These are phyloP conservation scores for Salvelinus alpinus DNA, from an alignment of 2,113 vertebrate species.

Conservation along the genomic window DNA sequence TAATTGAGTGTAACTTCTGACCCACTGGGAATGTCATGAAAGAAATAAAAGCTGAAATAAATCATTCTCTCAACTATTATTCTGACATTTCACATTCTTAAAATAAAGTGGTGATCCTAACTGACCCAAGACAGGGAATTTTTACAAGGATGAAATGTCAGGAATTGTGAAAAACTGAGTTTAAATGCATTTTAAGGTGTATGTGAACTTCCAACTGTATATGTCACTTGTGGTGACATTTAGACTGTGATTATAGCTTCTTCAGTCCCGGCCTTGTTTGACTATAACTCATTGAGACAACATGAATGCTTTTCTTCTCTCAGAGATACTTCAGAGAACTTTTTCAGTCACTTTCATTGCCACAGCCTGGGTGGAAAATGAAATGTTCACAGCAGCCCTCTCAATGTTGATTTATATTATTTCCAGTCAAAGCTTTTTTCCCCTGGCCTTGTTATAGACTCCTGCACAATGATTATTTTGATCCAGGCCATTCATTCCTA, in stretches of 20 bases:
- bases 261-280: neutral
- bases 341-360: neutral
- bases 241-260: too few species aligned
- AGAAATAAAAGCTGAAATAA: too few species aligned
- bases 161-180: too few species aligned
- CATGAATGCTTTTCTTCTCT: neutral
- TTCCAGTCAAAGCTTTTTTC: slow-evolving; percentile 10
- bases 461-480: slow-evolving; percentile 19
- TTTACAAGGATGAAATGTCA: too few species aligned
- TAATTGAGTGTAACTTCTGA: too few species aligned
- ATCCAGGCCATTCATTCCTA: neutral
- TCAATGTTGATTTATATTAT: slow-evolving; percentile 15
- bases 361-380: neutral
- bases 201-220: neutral
- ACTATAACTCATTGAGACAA: neutral
- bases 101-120: too few species aligned
- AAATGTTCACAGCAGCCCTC: neutral
- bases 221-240: too few species aligned
- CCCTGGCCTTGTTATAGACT: slow-evolving; percentile 25
- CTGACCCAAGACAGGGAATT: too few species aligned
- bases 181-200: too few species aligned
- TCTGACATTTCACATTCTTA: too few species aligned
- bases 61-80: too few species aligned
- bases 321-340: neutral
- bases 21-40: too few species aligned